Evolutionary conservation across 2,113 vertebrate genomes (phyloP), one percentile per base, ranked within the genome.

Genomic region (Tenebrosternarchus preto): DNA sequence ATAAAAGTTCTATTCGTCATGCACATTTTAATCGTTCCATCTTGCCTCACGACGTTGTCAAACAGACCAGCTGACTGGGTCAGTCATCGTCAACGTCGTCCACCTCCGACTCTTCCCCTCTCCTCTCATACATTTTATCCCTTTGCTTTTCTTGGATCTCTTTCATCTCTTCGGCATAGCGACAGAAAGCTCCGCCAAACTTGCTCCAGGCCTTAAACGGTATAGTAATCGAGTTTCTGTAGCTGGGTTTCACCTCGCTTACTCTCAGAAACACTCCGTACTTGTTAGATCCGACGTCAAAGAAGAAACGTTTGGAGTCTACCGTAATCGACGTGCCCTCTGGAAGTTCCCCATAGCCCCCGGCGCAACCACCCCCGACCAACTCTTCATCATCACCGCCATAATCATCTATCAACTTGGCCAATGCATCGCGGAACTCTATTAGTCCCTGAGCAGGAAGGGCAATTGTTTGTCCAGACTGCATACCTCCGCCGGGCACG

Each of bases 231-330:
- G 97, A 95, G 92, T 98, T 98, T 86, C 97, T 95, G 90, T 98
- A 98, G 78, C 95, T 95, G 83, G 97, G 97, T 89, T 98, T 98
- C 84, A 98, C 96, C 87, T 98, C 96, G 87, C 97, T 98, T 83
- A 98, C 95, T 73, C 97, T 92, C 84, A 98, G 88, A 82, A 98
- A 98, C 84, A 98, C 97, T 31, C 97, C 97, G 88, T 98, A 98
- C 90, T 98, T 98, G 94, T 98, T 98, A 91, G 94, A 98, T 68
- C 97, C 97, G 78, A 98, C 97, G 88, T 98, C 96, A 85, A 98
- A 98, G 90, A 98, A 98, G 90, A 98, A 98, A 53, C 97, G 94
- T 87, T 98, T 98, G 53, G 94, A 95, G 94, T 98, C 96, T 93
- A 98, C 97, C 36, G 95, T 96, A 88, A 98, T 95, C 36, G 97